These are phyloP conservation scores for Diabrotica balteata DNA, from an alignment of 2,888 invertebrate species.

Conservation along the genomic window DNA sequence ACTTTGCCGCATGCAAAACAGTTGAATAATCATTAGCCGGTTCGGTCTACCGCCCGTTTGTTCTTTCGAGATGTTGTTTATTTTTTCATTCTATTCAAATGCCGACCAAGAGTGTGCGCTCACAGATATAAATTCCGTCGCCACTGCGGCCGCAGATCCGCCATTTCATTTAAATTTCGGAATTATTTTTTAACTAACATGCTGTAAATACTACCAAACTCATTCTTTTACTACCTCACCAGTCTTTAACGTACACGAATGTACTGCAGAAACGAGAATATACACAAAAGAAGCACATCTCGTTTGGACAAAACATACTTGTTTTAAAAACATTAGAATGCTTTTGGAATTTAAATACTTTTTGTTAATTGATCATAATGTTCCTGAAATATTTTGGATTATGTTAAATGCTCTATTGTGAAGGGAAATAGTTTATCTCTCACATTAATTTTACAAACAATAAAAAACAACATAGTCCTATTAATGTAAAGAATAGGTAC, in stretches of 20 bases:
- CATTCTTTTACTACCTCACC: neutral
- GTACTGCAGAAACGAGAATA: too few relatives aligned
- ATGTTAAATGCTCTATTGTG: too few relatives aligned
- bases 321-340: too few relatives aligned
- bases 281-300: too few relatives aligned
- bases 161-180: constrained; percentile 2
- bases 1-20: constrained; percentile 32
- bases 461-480: too few relatives aligned
- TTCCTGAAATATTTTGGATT: too few relatives aligned
- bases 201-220: neutral
- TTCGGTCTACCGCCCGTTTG: constrained; percentile 24
- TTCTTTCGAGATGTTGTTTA: constrained; percentile 21
- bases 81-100: constrained; percentile 29
- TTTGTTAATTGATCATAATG: too few relatives aligned
- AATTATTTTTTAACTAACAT: constrained; percentile 4
- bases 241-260: neutral
- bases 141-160: constrained; percentile 3
- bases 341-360: too few relatives aligned
- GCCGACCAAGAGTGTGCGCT: constrained; percentile 12
- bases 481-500: too few relatives aligned
- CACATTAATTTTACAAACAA: too few relatives aligned
- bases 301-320: too few relatives aligned
- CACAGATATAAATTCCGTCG: constrained; percentile 12
- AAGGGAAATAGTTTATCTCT: too few relatives aligned
- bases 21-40: constrained; percentile 33